phyloP scores from a whole-genome alignment of 23 tunicate genomes.

The Phallusia fumigata region DNA sequence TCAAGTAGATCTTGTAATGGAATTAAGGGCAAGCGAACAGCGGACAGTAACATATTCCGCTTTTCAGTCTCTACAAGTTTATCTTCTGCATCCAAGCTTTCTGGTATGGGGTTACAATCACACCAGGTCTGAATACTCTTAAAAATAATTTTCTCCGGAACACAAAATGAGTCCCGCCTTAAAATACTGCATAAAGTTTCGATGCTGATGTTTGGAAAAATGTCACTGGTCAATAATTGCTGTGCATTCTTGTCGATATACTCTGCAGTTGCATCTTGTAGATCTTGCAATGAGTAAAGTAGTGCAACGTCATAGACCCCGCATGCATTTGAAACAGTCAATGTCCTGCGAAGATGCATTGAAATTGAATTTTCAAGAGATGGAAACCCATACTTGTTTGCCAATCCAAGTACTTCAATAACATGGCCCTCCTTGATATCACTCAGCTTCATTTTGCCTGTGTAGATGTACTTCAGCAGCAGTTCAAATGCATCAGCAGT shows the following conservation, averaged over 20 bases:
- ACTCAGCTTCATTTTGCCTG: conserved; percentile 72
- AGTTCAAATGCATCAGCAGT: conserved; percentile 80
- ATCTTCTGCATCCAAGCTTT: conserved; percentile 1
- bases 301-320: conserved; percentile 75
- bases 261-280: conserved; percentile 68
- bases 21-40: conserved; percentile 84
- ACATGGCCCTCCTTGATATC: conserved; percentile 55
- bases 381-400: conserved; percentile 88
- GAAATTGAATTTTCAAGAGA: conserved; percentile 72
- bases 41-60: conserved; percentile 58
- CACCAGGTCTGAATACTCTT: conserved; percentile 87
- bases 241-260: conserved; percentile 87
- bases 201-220: conserved; percentile 45
- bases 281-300: conserved; percentile 59
- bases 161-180: conserved; percentile 92
- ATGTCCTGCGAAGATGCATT: conserved; percentile 33
- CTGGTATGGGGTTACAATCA: conserved; percentile 27
- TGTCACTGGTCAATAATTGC: conserved; percentile 58
- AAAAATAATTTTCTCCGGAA: conserved; percentile 90
- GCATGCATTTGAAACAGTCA: conserved; percentile 74
- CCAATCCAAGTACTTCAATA: conserved; percentile 80
- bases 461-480: conserved; percentile 82
- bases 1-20: conserved; percentile 73
- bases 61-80: conserved; percentile 7
- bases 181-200: conserved; percentile 68